Percentiles rank a stretch among this genome's conserved stretches.
Evolutionary conservation across 2,113 vertebrate species (phyloP).

Genomic region (Gymnocephalus cernua): DNA sequence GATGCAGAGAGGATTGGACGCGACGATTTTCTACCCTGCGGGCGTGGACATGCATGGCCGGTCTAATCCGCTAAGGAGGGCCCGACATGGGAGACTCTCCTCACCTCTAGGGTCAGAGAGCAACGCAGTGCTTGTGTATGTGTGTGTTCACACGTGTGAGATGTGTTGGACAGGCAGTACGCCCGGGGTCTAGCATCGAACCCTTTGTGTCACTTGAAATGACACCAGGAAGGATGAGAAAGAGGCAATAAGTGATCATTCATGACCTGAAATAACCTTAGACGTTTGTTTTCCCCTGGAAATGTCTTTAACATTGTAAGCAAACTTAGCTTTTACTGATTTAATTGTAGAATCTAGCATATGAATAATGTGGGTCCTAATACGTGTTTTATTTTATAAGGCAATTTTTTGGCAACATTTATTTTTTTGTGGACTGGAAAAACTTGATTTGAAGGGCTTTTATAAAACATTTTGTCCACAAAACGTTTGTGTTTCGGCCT

Average conservation of each 20-base stretch:
- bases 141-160: constrained; percentile 15
- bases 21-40: constrained; percentile 59
- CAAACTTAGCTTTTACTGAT: neutral
- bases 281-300: neutral
- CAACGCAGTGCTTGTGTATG: neutral
- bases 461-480: too few species aligned
- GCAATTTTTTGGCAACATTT: too few species aligned
- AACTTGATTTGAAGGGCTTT: neutral
- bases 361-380: too few species aligned
- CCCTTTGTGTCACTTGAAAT: constrained; percentile 42
- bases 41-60: constrained; percentile 60
- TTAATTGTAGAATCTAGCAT: neutral
- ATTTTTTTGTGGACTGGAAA: too few species aligned
- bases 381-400: neutral
- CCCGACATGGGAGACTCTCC: constrained; percentile 34
- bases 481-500: neutral
- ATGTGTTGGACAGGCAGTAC: constrained; percentile 20
- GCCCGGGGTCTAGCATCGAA: neutral
- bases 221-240: constrained; percentile 18
- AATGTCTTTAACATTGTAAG: neutral
- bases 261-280: neutral
- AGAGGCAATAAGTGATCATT: neutral
- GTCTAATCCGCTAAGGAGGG: constrained; percentile 62
- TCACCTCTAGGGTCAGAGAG: constrained; percentile 54
- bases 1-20: constrained; percentile 60